These are phyloP conservation scores for Daboia siamensis DNA, from an alignment of 2,113 vertebrate species.

Conservation along the genomic window DNA sequence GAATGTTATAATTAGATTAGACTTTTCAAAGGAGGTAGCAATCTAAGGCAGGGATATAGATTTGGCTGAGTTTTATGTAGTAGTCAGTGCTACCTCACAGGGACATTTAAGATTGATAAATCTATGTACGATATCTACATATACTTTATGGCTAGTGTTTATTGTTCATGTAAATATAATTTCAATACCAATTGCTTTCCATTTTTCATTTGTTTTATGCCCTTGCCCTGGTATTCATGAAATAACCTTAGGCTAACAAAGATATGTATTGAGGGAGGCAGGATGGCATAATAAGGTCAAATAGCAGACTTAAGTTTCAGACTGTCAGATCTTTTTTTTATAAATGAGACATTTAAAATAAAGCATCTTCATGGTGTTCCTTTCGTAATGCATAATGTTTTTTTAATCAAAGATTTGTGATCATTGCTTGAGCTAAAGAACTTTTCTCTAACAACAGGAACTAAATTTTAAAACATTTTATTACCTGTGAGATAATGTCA, in stretches of 20 bases:
- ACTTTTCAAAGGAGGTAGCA: conserved; percentile 50
- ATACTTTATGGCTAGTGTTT: conserved; percentile 56
- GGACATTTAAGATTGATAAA: conserved; percentile 58
- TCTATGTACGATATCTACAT: conserved; percentile 62
- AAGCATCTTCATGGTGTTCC: conserved; percentile 69
- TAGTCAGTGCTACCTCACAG: conserved; percentile 73
- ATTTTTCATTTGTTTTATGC: conserved; percentile 48
- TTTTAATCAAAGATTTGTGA: conserved; percentile 69
- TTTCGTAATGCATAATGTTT: conserved; percentile 69
- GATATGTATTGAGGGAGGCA: conserved; percentile 59
- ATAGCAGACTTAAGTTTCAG: conserved; percentile 65
- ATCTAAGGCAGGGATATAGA: conserved; percentile 58
- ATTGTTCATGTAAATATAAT: conserved; percentile 59
- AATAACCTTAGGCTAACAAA: conserved; percentile 63
- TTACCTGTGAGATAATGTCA: conserved; percentile 67
- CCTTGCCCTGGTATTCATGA: conserved; percentile 60
- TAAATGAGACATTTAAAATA: conserved; percentile 74
- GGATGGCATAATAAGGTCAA: conserved; percentile 56
- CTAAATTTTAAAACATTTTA: conserved; percentile 46
- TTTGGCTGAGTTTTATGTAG: conserved; percentile 61
- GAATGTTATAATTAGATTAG: conserved; percentile 64
- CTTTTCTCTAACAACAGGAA: conserved; percentile 62
- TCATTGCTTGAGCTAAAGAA: conserved; percentile 71
- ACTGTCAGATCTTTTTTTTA: conserved; percentile 75
- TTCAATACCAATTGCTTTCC: conserved; percentile 49